phyloP scores from a whole-genome alignment of 2,113 vertebrate genomes.

The Cacatua alba region DNA sequence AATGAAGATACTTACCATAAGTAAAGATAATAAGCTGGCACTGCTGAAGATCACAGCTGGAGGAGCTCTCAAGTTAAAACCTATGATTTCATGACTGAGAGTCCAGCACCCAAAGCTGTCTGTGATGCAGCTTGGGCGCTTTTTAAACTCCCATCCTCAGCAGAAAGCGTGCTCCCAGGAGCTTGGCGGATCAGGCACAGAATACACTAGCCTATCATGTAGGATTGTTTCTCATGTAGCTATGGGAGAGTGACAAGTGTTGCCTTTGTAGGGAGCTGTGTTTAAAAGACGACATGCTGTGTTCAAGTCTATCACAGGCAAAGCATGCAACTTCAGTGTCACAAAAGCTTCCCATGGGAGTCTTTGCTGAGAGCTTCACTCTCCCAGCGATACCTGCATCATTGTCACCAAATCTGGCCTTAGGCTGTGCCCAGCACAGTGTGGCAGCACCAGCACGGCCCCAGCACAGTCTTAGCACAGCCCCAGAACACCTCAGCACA shows the following conservation, averaged over 20 bases:
- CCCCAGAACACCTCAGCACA: background rate
- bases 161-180: background rate
- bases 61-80: background rate
- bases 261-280: background rate
- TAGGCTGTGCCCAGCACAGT: background rate
- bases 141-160: background rate
- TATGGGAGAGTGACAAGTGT: background rate
- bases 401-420: background rate
- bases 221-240: background rate
- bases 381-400: background rate
- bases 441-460: background rate
- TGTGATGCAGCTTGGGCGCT: accelerated
- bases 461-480: background rate
- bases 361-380: background rate
- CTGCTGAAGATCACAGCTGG: background rate
- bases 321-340: background rate
- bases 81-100: background rate
- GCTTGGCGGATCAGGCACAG: accelerated
- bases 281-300: background rate
- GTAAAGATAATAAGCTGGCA: background rate
- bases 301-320: background rate
- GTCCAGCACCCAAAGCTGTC: background rate
- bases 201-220: background rate
- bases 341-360: background rate
- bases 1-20: background rate